phyloP scores from a whole-genome alignment of 2,797 vertebrate species.

The Miichthys miiuy region DNA sequence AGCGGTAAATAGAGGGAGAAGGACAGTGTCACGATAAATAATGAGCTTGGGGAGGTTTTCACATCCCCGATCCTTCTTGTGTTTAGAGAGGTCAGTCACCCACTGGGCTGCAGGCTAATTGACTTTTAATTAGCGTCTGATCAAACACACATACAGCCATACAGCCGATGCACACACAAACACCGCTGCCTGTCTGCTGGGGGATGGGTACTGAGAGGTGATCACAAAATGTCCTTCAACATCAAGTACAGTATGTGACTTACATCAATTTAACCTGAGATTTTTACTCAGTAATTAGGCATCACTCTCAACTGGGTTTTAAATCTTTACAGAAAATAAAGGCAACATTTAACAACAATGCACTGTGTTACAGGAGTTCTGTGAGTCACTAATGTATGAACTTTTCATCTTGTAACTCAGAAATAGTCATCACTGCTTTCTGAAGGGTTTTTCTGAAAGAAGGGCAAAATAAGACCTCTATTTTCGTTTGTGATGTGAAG shows the following conservation, averaged over 20 bases:
- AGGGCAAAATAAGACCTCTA: background rate
- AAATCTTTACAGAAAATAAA: slow-evolving; percentile 16
- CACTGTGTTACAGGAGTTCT: background rate
- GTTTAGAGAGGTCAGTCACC: slow-evolving; percentile 78
- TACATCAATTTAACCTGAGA: background rate
- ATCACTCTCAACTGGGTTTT: background rate
- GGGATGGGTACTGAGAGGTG: slow-evolving; percentile 12
- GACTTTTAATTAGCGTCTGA: slow-evolving; percentile 84
- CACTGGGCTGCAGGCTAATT: slow-evolving; percentile 77
- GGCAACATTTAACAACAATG: background rate
- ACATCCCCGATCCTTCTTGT: slow-evolving; percentile 61
- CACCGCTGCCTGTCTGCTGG: background rate
- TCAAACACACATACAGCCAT: slow-evolving; percentile 61
- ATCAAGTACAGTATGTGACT: slow-evolving; percentile 5
- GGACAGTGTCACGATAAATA: slow-evolving; percentile 67
- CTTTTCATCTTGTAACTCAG: slow-evolving; percentile 2
- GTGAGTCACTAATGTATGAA: slow-evolving; percentile 1
- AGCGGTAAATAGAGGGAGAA: slow-evolving; percentile 51
- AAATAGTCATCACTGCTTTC: too few relatives aligned
- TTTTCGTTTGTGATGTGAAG: background rate
- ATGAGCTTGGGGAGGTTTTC: slow-evolving; percentile 72
- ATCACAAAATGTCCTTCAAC: slow-evolving; percentile 60
- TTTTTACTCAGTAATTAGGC: background rate
- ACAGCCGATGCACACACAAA: slow-evolving; percentile 38
- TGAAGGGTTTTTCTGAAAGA: slow-evolving; percentile 1